Base-by-base conservation (phyloP, 2,888 invertebrate species). In the Scrobipalpa atriplicella region DNA sequence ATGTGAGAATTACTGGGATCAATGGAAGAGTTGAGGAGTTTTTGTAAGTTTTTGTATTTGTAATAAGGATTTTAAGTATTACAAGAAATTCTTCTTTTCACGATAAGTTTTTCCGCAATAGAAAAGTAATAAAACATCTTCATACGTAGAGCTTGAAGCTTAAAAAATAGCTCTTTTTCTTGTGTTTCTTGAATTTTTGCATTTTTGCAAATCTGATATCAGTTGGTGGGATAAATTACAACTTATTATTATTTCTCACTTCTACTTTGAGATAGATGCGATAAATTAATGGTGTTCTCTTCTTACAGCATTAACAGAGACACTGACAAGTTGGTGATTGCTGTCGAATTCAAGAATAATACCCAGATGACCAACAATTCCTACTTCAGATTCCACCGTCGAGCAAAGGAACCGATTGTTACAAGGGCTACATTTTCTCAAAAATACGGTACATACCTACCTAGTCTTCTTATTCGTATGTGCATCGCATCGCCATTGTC, bases 1-100 rank as follows among this genome's bases (percentile, higher is more conserved):
- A 76, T 62, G 19, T 69, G 2, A 39, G 66, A 2, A 67, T 78
- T 2, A 71, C 63, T 16, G 82, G 82, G 1, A 66, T 79, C 0
- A 75, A 72, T 19, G 79, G 75, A 5, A 76, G 67, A 36, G 68
- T 84, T 39, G 72, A 71, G 0, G 78, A 82, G 58, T 82, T 83
- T 62, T 81, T 76, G 84, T 84, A 71, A 73, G 76, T n/a, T 36
- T 13, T 52, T 64, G 9, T 36, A 19, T 19, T 39, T 38, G 10
- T 5, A 41, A 13, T 10, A 18, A 18, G 47, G 2, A n/a, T n/a
- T 2, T 16, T 47, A n/a, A n/a, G n/a, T n/a, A n/a, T n/a, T n/a
- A n/a, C n/a, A n/a, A n/a, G n/a, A n/a, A n/a, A n/a, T n/a, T n/a
- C n/a, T n/a, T n/a, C n/a, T n/a, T n/a, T n/a, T n/a, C n/a, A n/a